Conservation (phyloP, 2,797 vertebrate genomes). For the Bovichtus diacanthus region DNA sequence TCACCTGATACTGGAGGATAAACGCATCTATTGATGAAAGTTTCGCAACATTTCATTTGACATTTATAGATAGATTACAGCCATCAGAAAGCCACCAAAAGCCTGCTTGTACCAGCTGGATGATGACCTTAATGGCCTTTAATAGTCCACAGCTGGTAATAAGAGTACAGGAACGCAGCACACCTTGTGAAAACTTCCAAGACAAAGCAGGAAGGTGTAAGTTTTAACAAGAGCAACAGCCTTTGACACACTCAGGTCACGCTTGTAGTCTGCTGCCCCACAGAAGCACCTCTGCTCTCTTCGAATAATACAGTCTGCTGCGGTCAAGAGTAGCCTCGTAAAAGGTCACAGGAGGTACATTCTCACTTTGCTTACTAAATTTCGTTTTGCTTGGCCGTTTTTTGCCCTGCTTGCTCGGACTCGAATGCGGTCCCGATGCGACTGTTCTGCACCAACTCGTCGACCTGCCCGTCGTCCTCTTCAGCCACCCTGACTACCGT, state of each 20-base stretch:
- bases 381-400: slow-evolving; percentile 48
- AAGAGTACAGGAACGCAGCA: slow-evolving; percentile 1
- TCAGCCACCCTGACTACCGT: slow-evolving; percentile 89
- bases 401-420: slow-evolving; percentile 25
- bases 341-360: not conserved
- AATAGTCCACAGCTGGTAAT: not conserved
- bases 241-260: slow-evolving; percentile 18
- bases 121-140: slow-evolving; percentile 11
- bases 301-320: slow-evolving; percentile 22
- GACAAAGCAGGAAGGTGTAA: slow-evolving; percentile 1
- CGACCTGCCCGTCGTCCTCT: slow-evolving; percentile 55
- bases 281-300: slow-evolving; percentile 12
- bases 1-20: not conserved
- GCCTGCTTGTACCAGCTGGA: slow-evolving; percentile 5
- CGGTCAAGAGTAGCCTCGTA: slow-evolving; percentile 1
- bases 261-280: slow-evolving; percentile 6
- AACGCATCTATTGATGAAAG: not conserved
- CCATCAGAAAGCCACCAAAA: slow-evolving; percentile 1
- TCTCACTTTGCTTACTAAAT: not conserved
- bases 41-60: not conserved
- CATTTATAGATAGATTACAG: not conserved
- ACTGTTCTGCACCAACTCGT: slow-evolving; percentile 34
- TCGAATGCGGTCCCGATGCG: slow-evolving; percentile 23
- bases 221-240: slow-evolving; percentile 16
- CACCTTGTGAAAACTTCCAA: slow-evolving; percentile 8